Conservation (phyloP, 92 coral and sea anemone genomes). For the Desmophyllum pertusum region DNA sequence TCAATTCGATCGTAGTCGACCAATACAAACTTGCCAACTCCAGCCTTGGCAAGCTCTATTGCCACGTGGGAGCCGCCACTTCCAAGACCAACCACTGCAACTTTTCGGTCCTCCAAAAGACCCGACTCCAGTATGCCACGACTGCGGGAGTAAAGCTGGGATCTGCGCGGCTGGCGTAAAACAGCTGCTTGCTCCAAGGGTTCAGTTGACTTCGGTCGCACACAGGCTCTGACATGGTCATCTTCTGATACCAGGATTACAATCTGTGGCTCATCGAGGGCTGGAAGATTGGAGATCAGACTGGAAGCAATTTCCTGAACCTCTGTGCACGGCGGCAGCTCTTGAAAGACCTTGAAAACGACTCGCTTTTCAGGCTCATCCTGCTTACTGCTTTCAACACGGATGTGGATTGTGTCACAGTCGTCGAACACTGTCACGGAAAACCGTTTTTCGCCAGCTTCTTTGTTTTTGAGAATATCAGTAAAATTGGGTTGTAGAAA, state of each 20-base stretch:
- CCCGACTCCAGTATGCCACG: slow-evolving; percentile 90
- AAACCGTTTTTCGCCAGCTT: slow-evolving; percentile 40
- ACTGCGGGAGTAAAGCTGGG: slow-evolving; percentile 90
- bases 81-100: slow-evolving; percentile 93
- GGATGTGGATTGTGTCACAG: slow-evolving; percentile 80
- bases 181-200: slow-evolving; percentile 62
- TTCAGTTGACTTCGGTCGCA: slow-evolving; percentile 38
- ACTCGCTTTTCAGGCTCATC: slow-evolving; percentile 43
- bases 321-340: slow-evolving; percentile 50
- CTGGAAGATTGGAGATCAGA: slow-evolving; percentile 23
- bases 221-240: slow-evolving; percentile 65
- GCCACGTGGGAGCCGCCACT: slow-evolving; percentile 94
- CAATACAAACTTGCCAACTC: slow-evolving; percentile 89
- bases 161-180: slow-evolving; percentile 83
- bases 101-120: slow-evolving; percentile 81
- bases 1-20: slow-evolving; percentile 93
- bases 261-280: slow-evolving; percentile 55
- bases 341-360: slow-evolving; percentile 57
- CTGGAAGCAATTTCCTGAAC: slow-evolving; percentile 28
- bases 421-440: slow-evolving; percentile 66
- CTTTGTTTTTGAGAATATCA: slow-evolving; percentile 59
- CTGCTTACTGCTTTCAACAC: slow-evolving; percentile 20
- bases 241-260: slow-evolving; percentile 64
- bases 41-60: slow-evolving; percentile 94
- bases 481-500: slow-evolving; percentile 89